Conservation (phyloP, 1,140 invertebrate species). For the Oryzaephilus surinamensis region DNA sequence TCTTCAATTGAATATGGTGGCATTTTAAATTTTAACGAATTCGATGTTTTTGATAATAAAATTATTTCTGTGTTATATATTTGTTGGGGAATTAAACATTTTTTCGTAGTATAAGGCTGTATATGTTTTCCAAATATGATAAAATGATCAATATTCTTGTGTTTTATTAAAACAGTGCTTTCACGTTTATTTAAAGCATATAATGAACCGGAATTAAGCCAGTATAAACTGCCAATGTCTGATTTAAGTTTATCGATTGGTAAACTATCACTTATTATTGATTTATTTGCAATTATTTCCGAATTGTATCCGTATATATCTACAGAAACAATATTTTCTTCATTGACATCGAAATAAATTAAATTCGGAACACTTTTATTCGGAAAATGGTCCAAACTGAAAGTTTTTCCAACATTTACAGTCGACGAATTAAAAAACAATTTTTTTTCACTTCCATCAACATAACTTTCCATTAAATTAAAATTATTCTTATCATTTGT, state of each 20-base stretch:
- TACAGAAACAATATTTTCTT: slow-evolving; percentile 49
- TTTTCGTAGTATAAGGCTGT: slow-evolving; percentile 62
- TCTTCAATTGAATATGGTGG: slow-evolving; percentile 43
- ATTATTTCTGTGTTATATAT: slow-evolving; percentile 39
- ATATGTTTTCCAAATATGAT: slow-evolving; percentile 58
- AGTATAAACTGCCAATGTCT: slow-evolving; percentile 58
- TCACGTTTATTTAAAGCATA: slow-evolving; percentile 51
- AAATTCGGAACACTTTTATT: too few relatives aligned
- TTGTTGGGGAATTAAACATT: slow-evolving; percentile 55
- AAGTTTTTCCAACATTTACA: slow-evolving; percentile 41
- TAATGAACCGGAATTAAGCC: slow-evolving; percentile 52
- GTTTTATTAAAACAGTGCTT: slow-evolving; percentile 9
- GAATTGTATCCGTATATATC: slow-evolving; percentile 61
- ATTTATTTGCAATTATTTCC: slow-evolving; percentile 40
- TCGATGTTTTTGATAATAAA: slow-evolving; percentile 44
- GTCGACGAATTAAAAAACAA: slow-evolving; percentile 44
- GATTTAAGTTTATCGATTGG: slow-evolving; percentile 50
- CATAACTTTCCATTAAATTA: too few relatives aligned
- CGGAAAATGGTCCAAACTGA: slow-evolving; percentile 54
- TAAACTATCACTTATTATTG: slow-evolving; percentile 32
- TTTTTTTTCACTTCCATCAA: slow-evolving; percentile 43
- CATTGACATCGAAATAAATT: slow-evolving; percentile 52
- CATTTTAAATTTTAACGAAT: slow-evolving; percentile 52
- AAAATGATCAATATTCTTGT: slow-evolving; percentile 39
- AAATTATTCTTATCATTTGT: too few relatives aligned